Evolutionary conservation across 2,888 invertebrate genomes (phyloP), one percentile per base, ranked within the genome.

Genomic region (Halictus quadricinctus): DNA sequence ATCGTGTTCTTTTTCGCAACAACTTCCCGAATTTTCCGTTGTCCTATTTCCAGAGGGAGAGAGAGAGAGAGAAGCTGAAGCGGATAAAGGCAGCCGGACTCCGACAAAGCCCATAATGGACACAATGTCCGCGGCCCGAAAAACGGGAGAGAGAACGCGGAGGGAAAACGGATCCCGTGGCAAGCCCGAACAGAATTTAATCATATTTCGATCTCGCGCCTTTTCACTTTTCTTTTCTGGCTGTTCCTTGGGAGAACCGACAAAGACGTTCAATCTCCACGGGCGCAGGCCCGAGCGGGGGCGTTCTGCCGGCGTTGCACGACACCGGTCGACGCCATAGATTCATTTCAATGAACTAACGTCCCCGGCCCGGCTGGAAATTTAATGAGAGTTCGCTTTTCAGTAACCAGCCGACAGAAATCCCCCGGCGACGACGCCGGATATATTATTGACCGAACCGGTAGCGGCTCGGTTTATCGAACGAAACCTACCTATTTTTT

Each of bases 351-450:
- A 93, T 92, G 92, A 90, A 91, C 89, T 87, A 76, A 58, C 58
- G 36, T 36, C 86, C 85, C 69, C 87, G 84, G 86, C 81, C 90
- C 91, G 90, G 91, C 88, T 90, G 91, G 89, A 87, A 92, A 93
- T 93, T 93, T 93, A 93, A 94, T 91, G 93, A 94, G 93, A 93
- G 90, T 91, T 89, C 87, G 88, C 88, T 88, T 91, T 91, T 92
- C 89, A 90, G 81, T 86, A 84, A 78, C 85, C 86, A 74, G 83
- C 72, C 72, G 70, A 36, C 78, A 74, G 77, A 77, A 77, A 78
- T 74, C 29, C 80, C 82, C 69, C 73, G 72, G 25, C 85, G 79
- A 72, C 58, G 41, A 69, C 79, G 75, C 84, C 84, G 78, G 87
- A 90, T 88, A 87, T 88, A 89, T 86, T 88, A 91, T 89, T 85